Conservation (phyloP, 2,113 vertebrate species). For the Phrynosoma blainvillii region DNA sequence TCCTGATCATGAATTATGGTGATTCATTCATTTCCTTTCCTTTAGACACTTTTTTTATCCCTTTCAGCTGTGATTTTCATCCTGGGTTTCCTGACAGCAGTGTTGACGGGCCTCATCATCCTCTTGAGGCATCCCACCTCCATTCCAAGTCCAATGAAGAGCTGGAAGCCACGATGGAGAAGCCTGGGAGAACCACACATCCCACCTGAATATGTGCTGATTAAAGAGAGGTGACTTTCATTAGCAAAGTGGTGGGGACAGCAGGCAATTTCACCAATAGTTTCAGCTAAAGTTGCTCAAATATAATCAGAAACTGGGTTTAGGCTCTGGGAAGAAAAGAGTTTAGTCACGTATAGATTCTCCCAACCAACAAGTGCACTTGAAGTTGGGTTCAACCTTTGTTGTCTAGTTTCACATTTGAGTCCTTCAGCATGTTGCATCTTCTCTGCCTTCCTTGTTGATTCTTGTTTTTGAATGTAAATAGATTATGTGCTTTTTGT, state of each 20-base stretch:
- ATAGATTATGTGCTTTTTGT: too few species aligned
- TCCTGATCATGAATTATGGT: rapidly evolving
- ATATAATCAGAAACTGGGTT: neutral
- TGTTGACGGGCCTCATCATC: slow-evolving; percentile 80
- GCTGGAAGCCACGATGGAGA: slow-evolving; percentile 86
- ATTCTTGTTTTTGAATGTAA: too few species aligned
- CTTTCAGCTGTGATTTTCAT: slow-evolving; percentile 76
- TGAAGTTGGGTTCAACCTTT: neutral
- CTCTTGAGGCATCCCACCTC: slow-evolving; percentile 77
- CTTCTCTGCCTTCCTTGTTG: neutral
- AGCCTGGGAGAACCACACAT: slow-evolving; percentile 81
- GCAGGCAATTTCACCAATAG: too few species aligned
- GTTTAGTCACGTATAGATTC: neutral
- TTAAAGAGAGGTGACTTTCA: slow-evolving; percentile 74
- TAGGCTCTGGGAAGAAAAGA: neutral
- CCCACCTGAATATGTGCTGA: slow-evolving; percentile 74
- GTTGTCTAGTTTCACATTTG: too few species aligned
- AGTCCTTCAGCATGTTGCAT: too few species aligned
- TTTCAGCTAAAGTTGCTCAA: neutral
- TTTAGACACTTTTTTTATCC: neutral
- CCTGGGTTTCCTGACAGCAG: slow-evolving; percentile 73
- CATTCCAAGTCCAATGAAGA: slow-evolving; percentile 69
- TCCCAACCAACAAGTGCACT: too few species aligned
- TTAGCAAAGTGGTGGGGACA: neutral
- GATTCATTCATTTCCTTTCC: neutral